phyloP scores from a whole-genome alignment of 2,888 invertebrate species.

The Tetranychus truncatus region DNA sequence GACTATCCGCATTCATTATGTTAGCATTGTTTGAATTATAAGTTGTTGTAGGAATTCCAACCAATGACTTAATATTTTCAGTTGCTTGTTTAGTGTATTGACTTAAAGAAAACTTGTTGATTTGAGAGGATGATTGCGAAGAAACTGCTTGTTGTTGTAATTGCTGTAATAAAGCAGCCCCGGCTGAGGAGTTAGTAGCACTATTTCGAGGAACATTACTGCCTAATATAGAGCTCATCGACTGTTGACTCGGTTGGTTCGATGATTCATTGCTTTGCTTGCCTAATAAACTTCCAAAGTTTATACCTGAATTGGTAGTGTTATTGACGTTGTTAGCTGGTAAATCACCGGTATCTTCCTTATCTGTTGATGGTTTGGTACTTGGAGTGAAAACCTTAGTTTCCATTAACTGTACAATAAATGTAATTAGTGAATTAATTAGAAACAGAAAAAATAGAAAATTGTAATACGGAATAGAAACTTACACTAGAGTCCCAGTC shows the following conservation, averaged over 20 bases:
- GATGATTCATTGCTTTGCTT: slow-evolving; percentile 1
- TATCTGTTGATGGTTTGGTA: slow-evolving; percentile 22
- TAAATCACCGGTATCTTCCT: slow-evolving; percentile 15
- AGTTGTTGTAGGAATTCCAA: slow-evolving; percentile 31
- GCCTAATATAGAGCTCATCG: slow-evolving; percentile 14
- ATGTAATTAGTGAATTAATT: slow-evolving; percentile 39
- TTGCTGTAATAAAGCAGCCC: slow-evolving; percentile 16
- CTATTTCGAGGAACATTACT: background rate
- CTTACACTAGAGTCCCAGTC: slow-evolving; percentile 70
- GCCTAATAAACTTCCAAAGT: slow-evolving; percentile 10
- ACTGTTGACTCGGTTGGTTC: slow-evolving; percentile 10
- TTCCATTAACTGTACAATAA: slow-evolving; percentile 47
- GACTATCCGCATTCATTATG: slow-evolving; percentile 11
- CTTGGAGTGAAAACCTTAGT: slow-evolving; percentile 77
- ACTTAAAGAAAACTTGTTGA: slow-evolving; percentile 13
- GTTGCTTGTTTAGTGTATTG: slow-evolving; percentile 36
- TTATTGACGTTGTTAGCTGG: background rate
- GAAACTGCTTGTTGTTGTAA: slow-evolving; percentile 14
- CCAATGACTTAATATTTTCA: slow-evolving; percentile 40
- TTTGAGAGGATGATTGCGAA: background rate
- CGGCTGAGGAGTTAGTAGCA: slow-evolving; percentile 4
- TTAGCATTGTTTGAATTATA: slow-evolving; percentile 13
- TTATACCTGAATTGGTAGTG: background rate
- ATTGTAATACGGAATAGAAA: slow-evolving; percentile 16
- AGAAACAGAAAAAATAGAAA: slow-evolving; percentile 10